Evolutionary conservation across 2,113 vertebrate species (phyloP).

Genomic region (Phylloscopus trochiloides): DNA sequence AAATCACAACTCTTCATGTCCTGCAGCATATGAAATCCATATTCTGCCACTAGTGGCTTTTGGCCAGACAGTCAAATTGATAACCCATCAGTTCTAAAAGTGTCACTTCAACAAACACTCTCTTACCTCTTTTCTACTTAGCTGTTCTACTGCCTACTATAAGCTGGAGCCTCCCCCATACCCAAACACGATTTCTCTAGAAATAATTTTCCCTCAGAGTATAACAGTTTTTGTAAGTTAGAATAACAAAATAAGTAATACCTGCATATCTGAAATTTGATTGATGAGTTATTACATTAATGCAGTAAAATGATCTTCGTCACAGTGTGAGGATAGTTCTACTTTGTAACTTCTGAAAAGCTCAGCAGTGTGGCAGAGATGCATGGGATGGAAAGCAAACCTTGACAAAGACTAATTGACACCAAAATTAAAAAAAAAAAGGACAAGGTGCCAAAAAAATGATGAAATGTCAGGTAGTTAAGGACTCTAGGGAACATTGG

Average conservation of each 20-base stretch:
- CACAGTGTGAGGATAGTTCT: neutral
- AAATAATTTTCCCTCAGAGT: neutral
- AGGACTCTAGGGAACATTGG: neutral
- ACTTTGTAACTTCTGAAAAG: neutral
- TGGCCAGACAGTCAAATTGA: neutral
- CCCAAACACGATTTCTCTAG: neutral
- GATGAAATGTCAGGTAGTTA: neutral
- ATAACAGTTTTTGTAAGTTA: constrained; percentile 16
- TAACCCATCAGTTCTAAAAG: neutral
- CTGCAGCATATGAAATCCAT: neutral
- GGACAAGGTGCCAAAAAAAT: neutral
- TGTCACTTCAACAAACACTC: neutral
- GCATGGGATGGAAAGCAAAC: constrained; percentile 42
- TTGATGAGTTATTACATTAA: constrained; percentile 4
- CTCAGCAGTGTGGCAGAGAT: neutral
- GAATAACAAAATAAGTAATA: constrained; percentile 13
- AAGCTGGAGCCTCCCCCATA: neutral
- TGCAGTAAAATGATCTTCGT: neutral
- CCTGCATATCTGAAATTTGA: neutral
- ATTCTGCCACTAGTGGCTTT: neutral
- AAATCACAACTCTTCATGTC: neutral
- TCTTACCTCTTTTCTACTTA: neutral
- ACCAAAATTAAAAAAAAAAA: neutral
- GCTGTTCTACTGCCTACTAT: neutral
- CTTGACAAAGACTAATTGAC: constrained; percentile 47